Conservation (phyloP, 2,888 invertebrate genomes). For the Amiota mariae region DNA sequence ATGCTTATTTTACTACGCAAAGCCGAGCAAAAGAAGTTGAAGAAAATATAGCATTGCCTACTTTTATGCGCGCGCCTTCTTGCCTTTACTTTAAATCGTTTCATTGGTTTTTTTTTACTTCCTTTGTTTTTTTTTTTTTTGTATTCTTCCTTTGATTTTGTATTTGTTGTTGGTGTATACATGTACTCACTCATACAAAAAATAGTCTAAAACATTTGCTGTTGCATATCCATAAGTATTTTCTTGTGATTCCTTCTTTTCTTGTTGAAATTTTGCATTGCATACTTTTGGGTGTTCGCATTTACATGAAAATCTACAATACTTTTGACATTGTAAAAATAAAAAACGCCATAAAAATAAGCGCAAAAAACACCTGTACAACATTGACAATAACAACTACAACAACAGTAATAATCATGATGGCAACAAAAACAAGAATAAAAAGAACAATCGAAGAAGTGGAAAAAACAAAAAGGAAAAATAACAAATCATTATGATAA, state of each 20-base stretch:
- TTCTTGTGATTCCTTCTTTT: not conserved
- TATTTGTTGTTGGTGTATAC: not conserved
- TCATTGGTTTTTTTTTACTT: too few relatives aligned
- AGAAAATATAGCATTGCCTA: constrained; percentile 17
- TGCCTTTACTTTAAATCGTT: too few relatives aligned
- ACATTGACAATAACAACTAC: constrained; percentile 6
- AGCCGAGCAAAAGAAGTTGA: not conserved
- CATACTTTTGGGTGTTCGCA: not conserved
- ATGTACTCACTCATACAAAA: constrained; percentile 51
- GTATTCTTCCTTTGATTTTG: too few relatives aligned
- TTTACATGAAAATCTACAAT: constrained; percentile 34
- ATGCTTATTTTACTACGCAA: constrained; percentile 2
- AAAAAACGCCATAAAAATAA: not conserved
- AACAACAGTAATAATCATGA: not conserved
- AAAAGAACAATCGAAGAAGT: too few relatives aligned
- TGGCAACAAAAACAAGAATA: not conserved
- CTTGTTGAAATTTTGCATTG: constrained; percentile 40
- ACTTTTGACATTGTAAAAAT: constrained; percentile 12
- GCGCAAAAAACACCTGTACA: constrained; percentile 21
- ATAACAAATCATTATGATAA: constrained; percentile 18
- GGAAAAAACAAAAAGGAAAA: too few relatives aligned
- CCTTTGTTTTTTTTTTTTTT: too few relatives aligned
- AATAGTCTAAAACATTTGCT: constrained; percentile 9
- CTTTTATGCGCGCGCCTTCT: constrained; percentile 53
- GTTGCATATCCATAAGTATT: too few relatives aligned